Percentiles rank a stretch among this genome's conserved stretches.
Evolutionary conservation across 2,113 vertebrate genomes (phyloP).

Genomic region (Craseonycteris thonglongyai): DNA sequence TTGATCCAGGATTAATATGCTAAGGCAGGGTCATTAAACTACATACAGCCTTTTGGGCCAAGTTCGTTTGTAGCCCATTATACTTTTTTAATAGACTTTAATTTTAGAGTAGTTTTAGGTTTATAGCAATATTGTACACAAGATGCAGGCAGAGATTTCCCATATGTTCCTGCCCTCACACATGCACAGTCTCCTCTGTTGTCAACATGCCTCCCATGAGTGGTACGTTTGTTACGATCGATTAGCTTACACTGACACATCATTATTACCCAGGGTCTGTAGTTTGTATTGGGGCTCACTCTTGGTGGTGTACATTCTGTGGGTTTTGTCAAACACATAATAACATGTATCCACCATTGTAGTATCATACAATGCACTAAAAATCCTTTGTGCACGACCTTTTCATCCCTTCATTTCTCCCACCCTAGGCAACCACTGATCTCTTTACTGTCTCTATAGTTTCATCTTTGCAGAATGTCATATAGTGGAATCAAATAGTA

Average conservation of each 20-base stretch:
- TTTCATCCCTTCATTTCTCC: not conserved
- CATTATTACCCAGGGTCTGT: not conserved
- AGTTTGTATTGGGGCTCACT: not conserved
- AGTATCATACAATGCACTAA: not conserved
- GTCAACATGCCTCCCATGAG: not conserved
- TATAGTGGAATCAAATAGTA: not conserved
- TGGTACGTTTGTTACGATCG: not conserved
- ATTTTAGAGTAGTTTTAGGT: not conserved
- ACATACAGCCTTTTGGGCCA: not conserved
- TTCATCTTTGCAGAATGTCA: not conserved
- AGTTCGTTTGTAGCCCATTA: too few species aligned
- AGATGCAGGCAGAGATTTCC: not conserved
- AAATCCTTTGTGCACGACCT: not conserved
- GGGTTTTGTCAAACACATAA: not conserved
- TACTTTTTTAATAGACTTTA: not conserved
- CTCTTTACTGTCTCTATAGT: not conserved
- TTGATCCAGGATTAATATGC: not conserved
- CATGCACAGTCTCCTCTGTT: not conserved
- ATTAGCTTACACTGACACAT: not conserved
- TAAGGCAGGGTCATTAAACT: not conserved
- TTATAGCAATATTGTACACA: not conserved
- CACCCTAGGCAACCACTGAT: not conserved
- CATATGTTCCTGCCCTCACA: not conserved
- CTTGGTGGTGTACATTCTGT: not conserved
- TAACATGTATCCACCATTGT: not conserved